phyloP scores from a whole-genome alignment of 2,888 invertebrate species.

The Plagodis pulveraria region DNA sequence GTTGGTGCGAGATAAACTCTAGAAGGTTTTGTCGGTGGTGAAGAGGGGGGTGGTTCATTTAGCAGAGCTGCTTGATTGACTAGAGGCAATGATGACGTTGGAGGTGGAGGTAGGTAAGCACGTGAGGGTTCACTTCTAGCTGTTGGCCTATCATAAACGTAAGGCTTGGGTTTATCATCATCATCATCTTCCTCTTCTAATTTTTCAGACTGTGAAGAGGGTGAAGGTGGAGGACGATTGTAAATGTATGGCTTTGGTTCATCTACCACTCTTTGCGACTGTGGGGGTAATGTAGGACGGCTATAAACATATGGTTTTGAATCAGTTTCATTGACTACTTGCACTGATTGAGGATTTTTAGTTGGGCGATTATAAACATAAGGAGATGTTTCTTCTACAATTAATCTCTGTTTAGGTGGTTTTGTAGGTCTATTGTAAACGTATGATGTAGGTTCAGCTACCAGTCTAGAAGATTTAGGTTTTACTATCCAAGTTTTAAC shows the following conservation, averaged over 20 bases:
- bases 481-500: constrained; percentile 79
- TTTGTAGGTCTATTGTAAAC: constrained; percentile 58
- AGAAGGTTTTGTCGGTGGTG: constrained; percentile 57
- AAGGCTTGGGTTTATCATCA: constrained; percentile 35
- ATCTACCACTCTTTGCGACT: constrained; percentile 36
- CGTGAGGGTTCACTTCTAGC: constrained; percentile 48
- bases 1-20: constrained; percentile 62
- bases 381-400: constrained; percentile 51
- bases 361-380: constrained; percentile 57
- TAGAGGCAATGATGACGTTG: constrained; percentile 43
- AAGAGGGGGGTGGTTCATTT: constrained; percentile 48
- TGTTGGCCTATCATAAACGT: constrained; percentile 53
- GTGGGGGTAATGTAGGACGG: constrained; percentile 35
- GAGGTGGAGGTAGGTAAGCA: constrained; percentile 46
- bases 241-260: constrained; percentile 41
- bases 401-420: constrained; percentile 48
- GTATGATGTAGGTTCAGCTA: constrained; percentile 61
- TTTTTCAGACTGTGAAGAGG: constrained; percentile 20
- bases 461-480: constrained; percentile 65
- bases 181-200: constrained; percentile 27
- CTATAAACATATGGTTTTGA: constrained; percentile 51
- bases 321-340: constrained; percentile 40
- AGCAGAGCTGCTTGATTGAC: constrained; percentile 47
- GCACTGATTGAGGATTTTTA: constrained; percentile 42
- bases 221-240: constrained; percentile 44